Conservation (phyloP, 1,140 invertebrate genomes). For the Centruroides sculpturatus region DNA sequence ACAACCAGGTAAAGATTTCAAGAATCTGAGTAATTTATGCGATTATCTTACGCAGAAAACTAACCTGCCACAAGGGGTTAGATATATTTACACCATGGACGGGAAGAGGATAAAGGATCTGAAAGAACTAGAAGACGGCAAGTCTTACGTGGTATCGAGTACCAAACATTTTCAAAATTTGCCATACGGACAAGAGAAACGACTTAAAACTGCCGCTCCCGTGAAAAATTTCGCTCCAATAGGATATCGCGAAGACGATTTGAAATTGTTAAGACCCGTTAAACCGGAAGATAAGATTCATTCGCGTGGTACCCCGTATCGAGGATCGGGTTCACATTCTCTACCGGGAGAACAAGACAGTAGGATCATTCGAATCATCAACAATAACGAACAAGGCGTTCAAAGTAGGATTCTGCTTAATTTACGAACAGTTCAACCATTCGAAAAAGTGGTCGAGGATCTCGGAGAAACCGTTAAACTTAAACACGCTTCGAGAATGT, state of each 20-base stretch:
- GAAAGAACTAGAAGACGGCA: constrained; percentile 73
- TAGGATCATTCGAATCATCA: constrained; percentile 75
- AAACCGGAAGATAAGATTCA: background rate
- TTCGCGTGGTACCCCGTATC: background rate
- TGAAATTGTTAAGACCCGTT: constrained; percentile 15
- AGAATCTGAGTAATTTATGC: constrained; percentile 63
- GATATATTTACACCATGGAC: constrained; percentile 77
- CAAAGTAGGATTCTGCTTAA: constrained; percentile 80
- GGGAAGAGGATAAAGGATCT: constrained; percentile 64
- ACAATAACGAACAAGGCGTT: constrained; percentile 62
- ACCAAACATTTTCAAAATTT: constrained; percentile 63
- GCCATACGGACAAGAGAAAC: background rate
- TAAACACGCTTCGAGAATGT: constrained; percentile 70
- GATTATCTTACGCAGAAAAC: constrained; percentile 38
- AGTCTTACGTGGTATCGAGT: constrained; percentile 79
- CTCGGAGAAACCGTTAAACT: constrained; percentile 80
- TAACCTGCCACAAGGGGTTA: constrained; percentile 27
- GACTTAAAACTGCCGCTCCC: constrained; percentile 2
- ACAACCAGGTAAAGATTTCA: constrained; percentile 68
- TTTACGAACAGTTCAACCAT: constrained; percentile 75
- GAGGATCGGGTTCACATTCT: background rate
- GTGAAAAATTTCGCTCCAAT: background rate
- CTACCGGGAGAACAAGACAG: constrained; percentile 36
- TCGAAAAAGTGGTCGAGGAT: constrained; percentile 83
- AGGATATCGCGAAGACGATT: constrained; percentile 10